Percentiles rank a stretch among this genome's conserved stretches.
phyloP scores from a whole-genome alignment of 2,888 invertebrate genomes.

The Ophraella communa region DNA sequence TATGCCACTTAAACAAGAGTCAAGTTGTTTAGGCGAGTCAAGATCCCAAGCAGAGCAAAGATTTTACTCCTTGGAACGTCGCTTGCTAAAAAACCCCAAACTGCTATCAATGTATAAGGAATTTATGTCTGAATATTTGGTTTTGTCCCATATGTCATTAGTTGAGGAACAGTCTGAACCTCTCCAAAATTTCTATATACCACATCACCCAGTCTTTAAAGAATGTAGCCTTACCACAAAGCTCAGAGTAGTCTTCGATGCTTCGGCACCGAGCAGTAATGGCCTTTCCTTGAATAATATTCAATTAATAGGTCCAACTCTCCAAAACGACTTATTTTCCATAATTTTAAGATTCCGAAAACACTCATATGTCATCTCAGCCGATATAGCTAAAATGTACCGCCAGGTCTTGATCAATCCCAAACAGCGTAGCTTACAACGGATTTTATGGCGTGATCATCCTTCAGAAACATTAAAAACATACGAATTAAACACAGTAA shows the following conservation, averaged over 20 bases:
- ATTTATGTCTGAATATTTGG: slow-evolving; percentile 30
- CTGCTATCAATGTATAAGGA: slow-evolving; percentile 24
- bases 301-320: too few species aligned
- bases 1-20: slow-evolving; percentile 29
- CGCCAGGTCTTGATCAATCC: slow-evolving; percentile 31
- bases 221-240: slow-evolving; percentile 28
- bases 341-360: too few species aligned
- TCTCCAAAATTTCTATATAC: slow-evolving; percentile 12
- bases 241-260: slow-evolving; percentile 32
- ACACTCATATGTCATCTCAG: slow-evolving; percentile 29
- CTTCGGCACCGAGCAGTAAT: slow-evolving; percentile 17
- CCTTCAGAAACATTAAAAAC: slow-evolving; percentile 24
- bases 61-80: slow-evolving; percentile 25
- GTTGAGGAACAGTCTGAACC: slow-evolving; percentile 1
- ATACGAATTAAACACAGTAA: slow-evolving; percentile 24
- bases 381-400: slow-evolving; percentile 38
- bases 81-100: slow-evolving; percentile 22
- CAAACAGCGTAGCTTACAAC: slow-evolving; percentile 25
- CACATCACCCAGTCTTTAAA: slow-evolving; percentile 31
- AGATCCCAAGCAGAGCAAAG: slow-evolving; percentile 16
- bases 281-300: slow-evolving; percentile 33
- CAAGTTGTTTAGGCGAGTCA: slow-evolving; percentile 21
- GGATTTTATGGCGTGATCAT: slow-evolving; percentile 32
- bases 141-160: slow-evolving; percentile 9
- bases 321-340: too few species aligned